phyloP scores from a whole-genome alignment of 30 jellyfish, hydroid and myxozoan genomes.

The Turritopsis rubra region DNA sequence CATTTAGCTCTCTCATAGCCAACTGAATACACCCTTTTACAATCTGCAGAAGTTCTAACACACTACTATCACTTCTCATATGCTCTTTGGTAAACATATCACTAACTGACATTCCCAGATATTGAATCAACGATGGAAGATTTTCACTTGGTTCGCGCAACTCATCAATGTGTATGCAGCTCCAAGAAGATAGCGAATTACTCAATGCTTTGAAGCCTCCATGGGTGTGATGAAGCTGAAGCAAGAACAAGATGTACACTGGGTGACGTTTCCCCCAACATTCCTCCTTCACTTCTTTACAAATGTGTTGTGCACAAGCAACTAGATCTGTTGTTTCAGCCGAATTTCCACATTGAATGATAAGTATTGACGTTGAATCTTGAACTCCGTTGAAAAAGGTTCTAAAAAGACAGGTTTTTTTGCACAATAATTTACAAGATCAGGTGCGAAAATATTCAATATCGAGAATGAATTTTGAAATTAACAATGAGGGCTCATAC shows the following conservation, averaged over 20 bases:
- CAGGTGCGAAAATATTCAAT: no score
- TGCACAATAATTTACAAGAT: not conserved
- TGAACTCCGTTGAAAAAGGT: slow-evolving; percentile 23
- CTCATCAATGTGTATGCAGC: slow-evolving; percentile 63
- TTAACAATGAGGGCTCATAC: slow-evolving; percentile 16
- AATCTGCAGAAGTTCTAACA: not conserved
- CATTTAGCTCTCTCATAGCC: slow-evolving; percentile 17
- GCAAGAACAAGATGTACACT: slow-evolving; percentile 10
- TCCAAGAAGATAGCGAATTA: slow-evolving; percentile 38
- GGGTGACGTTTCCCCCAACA: not conserved
- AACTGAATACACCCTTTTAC: slow-evolving; percentile 18
- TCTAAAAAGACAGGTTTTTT: slow-evolving; percentile 8
- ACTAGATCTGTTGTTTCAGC: slow-evolving; percentile 43
- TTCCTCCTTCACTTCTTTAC: slow-evolving; percentile 32
- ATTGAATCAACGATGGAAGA: slow-evolving; percentile 42
- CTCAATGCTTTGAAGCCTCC: slow-evolving; percentile 13
- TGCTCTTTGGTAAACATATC: slow-evolving; percentile 16
- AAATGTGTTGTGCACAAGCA: slow-evolving; percentile 57
- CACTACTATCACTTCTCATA: not conserved
- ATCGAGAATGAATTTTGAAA: no score
- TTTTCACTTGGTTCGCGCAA: slow-evolving; percentile 51
- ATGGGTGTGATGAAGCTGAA: slow-evolving; percentile 15
- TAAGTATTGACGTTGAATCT: slow-evolving; percentile 14
- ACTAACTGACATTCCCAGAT: slow-evolving; percentile 36
- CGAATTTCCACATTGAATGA: slow-evolving; percentile 48